A percentile compares a stretch with the other conserved stretches of the same genome.
Evolutionary conservation across 2,888 invertebrate genomes (phyloP).

Genomic region (Drepana falcataria): DNA sequence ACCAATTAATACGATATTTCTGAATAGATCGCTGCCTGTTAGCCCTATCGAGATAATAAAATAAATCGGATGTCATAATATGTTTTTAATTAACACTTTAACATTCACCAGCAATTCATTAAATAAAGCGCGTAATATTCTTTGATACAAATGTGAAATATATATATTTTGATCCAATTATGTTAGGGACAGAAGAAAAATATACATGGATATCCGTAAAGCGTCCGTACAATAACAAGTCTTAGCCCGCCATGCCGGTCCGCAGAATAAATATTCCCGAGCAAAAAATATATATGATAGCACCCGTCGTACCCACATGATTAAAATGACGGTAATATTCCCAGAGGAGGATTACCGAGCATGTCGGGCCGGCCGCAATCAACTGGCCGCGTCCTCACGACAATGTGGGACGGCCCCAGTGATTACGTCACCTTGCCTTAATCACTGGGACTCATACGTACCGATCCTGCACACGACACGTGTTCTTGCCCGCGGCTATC

Average conservation of each 20-base stretch:
- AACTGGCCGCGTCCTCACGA: constrained; percentile 10
- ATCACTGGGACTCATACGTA: neutral
- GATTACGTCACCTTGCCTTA: constrained; percentile 1
- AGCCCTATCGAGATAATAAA: no score
- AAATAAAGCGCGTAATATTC: no score
- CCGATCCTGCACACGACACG: neutral
- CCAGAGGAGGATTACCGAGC: constrained; percentile 8
- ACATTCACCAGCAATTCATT: no score
- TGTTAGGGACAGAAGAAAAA: neutral
- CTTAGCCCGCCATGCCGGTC: neutral
- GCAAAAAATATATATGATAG: neutral
- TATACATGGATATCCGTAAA: neutral
- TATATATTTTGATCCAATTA: neutral
- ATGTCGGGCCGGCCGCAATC: constrained; percentile 11
- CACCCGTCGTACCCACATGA: constrained; percentile 5
- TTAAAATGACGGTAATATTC: constrained; percentile 20
- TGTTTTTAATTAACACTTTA: no score
- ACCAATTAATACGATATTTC: no score
- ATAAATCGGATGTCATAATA: no score
- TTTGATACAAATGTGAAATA: neutral
- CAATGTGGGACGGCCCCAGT: neutral
- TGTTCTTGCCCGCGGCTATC: neutral
- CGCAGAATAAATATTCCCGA: neutral
- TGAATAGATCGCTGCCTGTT: no score
- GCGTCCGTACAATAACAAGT: neutral